Base-by-base conservation (phyloP, 2,113 vertebrate genomes). In the Neotoma lepida region DNA sequence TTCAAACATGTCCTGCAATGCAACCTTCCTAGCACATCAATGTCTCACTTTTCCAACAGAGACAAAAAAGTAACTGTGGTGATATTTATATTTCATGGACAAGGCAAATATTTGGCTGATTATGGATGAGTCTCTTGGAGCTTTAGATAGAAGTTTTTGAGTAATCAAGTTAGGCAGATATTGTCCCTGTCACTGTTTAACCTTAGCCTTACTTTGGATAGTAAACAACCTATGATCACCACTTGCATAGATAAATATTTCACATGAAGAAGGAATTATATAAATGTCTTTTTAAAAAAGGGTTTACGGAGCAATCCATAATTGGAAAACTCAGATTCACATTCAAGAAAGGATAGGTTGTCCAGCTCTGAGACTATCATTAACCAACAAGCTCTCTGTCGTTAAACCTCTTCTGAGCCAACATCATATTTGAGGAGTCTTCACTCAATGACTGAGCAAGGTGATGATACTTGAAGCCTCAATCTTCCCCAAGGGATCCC, bases 381-480 rank as follows among this genome's bases (percentile, higher is more conserved):
- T 78, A 73, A n/a, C 4, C 54, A 64, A 80, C 4, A 49, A 46
- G 30, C 20, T 63, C 17, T 30, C 56, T 68, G 12, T 70, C 56
- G n/a, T n/a, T n/a, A 94, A 7, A 54, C 5, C 13, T 18, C 30
- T 86, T 61, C 49, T 8, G 12, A 76, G 3, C 77, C 1, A 2
- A 18, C n/a, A 7, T 77, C 8, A 2, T 28, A 20, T 51, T 96
- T 91, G 35, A 81, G 44, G 95, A 33, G 26, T 61, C 7, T 12
- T 91, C 10, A 61, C 68, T 1, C 46, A 78, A 2, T 49, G 5
- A 56, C 49, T 61, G 61, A 86, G n/a, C 17, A 86, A 68, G 49
- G 6, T 0, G 0, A 2, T 68, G 6, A 24, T 26, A 35, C 26
- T 41, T 78, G 28, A 54, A 76, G 20, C 8, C 24, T n/a, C 12